Base-by-base conservation (phyloP, 2,888 invertebrate species). In the Plagodis dolabraria region DNA sequence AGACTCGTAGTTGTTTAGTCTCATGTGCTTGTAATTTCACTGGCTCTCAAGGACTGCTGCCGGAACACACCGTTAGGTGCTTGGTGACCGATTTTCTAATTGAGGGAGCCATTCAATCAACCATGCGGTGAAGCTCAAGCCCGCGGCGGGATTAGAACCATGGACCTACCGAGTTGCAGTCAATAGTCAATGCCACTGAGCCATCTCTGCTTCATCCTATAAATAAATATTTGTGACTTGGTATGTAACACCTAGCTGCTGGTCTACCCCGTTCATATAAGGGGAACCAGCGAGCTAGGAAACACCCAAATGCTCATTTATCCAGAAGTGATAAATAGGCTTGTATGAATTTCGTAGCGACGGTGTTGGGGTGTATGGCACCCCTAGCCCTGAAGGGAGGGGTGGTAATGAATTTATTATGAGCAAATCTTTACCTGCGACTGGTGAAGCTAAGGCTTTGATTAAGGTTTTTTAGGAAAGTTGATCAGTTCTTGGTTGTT, bases 281-380 rank as follows among this genome's bases (percentile, higher is more conserved):
- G 69, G 74, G 66, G 75, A 75, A 74, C 73, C 77, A 72, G 57
- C 74, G 72, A 74, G 74, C 76, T 75, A 71, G 74, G 72, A 72
- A 77, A 64, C 79, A 75, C 76, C 77, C 79, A 75, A 83, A 83
- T 85, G 85, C 77, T 87, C 86, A 85, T 87, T 85, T 89, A 86
- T 84, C 82, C 77, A 83, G 81, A 85, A 86, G 83, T 89, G 89
- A 89, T 90, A 89, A 89, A 89, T 89, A 88, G 85, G 74, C 76
- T 69, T 71, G 75, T 79, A 83, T 86, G 88, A 87, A 83, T 85
- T 79, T 63, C 60, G 57, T 35, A 63, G 62, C 49, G 52, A 51
- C 34, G 61, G 44, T 53, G 51, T 44, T 50, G 53, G 53, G 54
- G 56, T 45, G 54, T 58, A 53, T 49, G 60, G 47, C 62, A 46